Percentiles rank a stretch among this genome's conserved stretches.
Evolutionary conservation across 2,113 vertebrate species (phyloP).

Genomic region (Thomomys bottae): DNA sequence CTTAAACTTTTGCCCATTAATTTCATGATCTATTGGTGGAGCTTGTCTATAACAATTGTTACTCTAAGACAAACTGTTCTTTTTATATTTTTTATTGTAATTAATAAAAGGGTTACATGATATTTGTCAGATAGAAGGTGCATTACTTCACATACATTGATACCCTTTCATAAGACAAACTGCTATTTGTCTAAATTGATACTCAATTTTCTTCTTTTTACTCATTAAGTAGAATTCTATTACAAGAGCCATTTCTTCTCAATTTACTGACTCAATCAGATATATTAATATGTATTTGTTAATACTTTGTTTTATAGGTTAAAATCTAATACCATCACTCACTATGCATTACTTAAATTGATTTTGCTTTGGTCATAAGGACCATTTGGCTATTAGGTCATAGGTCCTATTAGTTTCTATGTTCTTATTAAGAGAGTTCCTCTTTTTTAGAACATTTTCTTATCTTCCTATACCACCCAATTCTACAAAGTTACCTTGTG

Average conservation of each 20-base stretch:
- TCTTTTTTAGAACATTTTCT: background rate
- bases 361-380: background rate
- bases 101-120: too few relatives aligned
- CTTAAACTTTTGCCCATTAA: background rate
- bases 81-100: too few relatives aligned
- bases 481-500: background rate
- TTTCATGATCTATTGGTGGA: background rate
- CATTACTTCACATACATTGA: too few relatives aligned
- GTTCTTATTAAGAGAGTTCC: background rate
- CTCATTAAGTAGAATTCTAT: slow-evolving; percentile 36
- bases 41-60: background rate
- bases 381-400: background rate
- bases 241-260: background rate
- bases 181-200: background rate
- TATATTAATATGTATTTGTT: background rate
- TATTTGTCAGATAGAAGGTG: too few relatives aligned
- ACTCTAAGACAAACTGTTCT: too few relatives aligned
- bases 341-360: background rate
- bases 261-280: background rate
- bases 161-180: too few relatives aligned
- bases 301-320: background rate
- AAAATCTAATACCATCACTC: background rate
- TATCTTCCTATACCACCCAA: background rate
- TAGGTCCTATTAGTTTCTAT: background rate
- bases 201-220: background rate